A percentile compares a stretch with the other conserved stretches of the same genome.
phyloP scores from a whole-genome alignment of 2,113 vertebrate genomes.

The Xiphophorus couchianus region DNA sequence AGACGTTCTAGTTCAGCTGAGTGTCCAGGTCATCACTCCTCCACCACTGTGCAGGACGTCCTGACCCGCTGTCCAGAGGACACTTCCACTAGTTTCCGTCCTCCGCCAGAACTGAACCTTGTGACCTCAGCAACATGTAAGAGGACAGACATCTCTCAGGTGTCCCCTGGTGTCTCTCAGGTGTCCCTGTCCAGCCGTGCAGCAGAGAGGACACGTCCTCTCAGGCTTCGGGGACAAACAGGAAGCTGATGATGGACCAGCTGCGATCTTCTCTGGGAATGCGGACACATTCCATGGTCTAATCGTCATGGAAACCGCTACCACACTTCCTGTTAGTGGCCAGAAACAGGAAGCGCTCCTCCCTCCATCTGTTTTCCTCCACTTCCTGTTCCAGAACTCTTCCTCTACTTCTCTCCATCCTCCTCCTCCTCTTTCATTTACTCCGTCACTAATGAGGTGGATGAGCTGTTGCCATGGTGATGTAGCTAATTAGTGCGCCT shows the following conservation, averaged over 20 bases:
- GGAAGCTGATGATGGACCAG: neutral
- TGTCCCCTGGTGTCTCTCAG: too few species aligned
- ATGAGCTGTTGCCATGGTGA: constrained; percentile 33
- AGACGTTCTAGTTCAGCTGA: too few species aligned
- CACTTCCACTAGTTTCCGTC: too few species aligned
- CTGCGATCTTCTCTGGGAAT: neutral
- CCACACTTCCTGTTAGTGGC: constrained; percentile 35
- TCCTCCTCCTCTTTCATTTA: neutral
- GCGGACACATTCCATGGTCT: constrained; percentile 19
- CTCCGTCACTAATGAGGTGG: constrained; percentile 16
- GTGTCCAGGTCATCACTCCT: too few species aligned
- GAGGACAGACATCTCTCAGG: too few species aligned
- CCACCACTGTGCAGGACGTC: too few species aligned
- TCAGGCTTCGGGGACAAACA: neutral
- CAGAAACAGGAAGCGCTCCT: constrained; percentile 49
- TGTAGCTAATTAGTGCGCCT: constrained; percentile 34
- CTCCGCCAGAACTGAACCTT: too few species aligned
- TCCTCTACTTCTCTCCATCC: neutral
- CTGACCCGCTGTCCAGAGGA: too few species aligned
- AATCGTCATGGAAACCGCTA: constrained; percentile 35
- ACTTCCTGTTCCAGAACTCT: constrained; percentile 11
- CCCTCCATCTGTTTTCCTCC: constrained; percentile 21
- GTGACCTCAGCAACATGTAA: too few species aligned
- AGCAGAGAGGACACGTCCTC: too few species aligned
- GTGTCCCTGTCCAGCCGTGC: too few species aligned